Base-by-base conservation (phyloP, 53 echinoderm and acorn worm species). In the Actinopyga echinites region DNA sequence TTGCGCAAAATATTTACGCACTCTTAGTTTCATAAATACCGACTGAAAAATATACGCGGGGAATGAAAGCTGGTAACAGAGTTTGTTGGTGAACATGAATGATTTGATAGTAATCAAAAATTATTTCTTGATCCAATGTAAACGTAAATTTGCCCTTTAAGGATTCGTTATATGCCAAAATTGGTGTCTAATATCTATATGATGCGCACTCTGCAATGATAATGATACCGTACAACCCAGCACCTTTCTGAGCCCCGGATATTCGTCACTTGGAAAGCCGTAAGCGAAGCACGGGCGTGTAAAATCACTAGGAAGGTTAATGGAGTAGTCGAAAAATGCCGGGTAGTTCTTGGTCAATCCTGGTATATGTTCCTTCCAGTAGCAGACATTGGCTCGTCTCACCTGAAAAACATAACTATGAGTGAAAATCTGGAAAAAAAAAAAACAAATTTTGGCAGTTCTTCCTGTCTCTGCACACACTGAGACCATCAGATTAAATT, bases 191-290 rank as follows among this genome's bases (percentile, higher is more conserved):
- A 19, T 1, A 25, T 62, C 24, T 30, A 26, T 62, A 25, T 0
- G 10, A 12, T 54, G 54, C 25, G 17, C 5, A 4, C 59, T 4
- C 20, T 11, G 22, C 29, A 10, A 12, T 63, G 6, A 20, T 3
- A 10, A 28, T 63, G 63, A 30, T 7, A 30, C 31, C 2, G 8
- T 30, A 40, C 7, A 13, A 36, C 35, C n/a, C n/a, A n/a, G n/a
- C 37, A 69, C 69, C 23, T 69, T 69, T 43, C 36, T 69, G 24
- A 69, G 26, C 43, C 69, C 69, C 10, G 69, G 69, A 43, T 69
- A 69, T 69, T 69, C 69, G 42, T 69, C 69, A 26, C 69, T 69
- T 43, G 69, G 69, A 22, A 69, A 44, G 43, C 22, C 69, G 23
- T 69, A 69, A 43, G 40, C 69, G 40, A 69, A 69, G 36, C n/a